These are phyloP conservation scores for Arctia plantaginis DNA, from an alignment of 2,888 invertebrate species.

Conservation along the genomic window DNA sequence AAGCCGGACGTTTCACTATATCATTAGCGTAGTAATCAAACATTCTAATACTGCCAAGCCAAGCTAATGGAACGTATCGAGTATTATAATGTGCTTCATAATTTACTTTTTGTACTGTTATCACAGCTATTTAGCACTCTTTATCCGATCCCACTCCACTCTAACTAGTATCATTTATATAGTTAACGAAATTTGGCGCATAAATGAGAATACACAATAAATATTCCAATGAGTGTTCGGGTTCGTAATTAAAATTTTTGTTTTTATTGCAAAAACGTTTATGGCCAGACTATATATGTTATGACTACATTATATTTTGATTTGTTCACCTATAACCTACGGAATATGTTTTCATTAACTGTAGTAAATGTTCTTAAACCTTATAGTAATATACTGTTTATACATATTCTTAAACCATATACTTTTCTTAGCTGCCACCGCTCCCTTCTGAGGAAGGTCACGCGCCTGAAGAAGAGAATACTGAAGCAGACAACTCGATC, in stretches of 20 bases:
- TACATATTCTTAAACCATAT: background rate
- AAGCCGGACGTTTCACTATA: background rate
- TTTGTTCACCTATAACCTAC: no score
- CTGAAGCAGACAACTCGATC: slow-evolving; percentile 72
- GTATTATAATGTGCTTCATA: no score
- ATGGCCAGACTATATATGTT: no score
- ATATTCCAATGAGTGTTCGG: background rate
- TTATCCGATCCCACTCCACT: background rate
- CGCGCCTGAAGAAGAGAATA: slow-evolving; percentile 56
- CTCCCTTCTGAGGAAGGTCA: slow-evolving; percentile 67
- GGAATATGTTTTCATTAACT: no score
- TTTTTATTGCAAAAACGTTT: background rate
- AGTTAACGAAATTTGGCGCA: no score
- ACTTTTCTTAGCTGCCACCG: slow-evolving; percentile 61
- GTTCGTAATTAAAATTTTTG: no score
- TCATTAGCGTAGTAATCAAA: background rate
- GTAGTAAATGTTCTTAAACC: background rate
- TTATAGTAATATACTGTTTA: background rate
- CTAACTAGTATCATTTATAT: no score
- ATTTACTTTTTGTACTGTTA: no score
- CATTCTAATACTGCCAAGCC: background rate
- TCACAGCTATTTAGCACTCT: background rate
- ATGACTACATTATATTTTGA: no score
- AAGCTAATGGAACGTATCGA: no score
- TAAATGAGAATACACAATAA: background rate